phyloP scores from a whole-genome alignment of 2,113 vertebrate genomes.

The Pelodiscus sinensis region DNA sequence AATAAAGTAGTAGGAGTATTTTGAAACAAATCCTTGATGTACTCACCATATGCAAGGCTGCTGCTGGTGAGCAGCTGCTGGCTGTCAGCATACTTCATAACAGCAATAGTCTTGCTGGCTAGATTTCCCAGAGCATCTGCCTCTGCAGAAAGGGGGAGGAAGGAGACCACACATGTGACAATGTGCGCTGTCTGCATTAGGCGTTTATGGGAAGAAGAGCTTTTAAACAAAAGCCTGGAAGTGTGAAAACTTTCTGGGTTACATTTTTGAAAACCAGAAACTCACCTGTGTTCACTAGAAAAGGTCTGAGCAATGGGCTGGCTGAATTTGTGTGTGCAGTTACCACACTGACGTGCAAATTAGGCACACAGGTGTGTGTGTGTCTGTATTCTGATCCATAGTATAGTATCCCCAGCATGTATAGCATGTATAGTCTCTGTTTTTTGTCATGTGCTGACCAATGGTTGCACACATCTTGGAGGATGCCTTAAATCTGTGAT shows the following conservation, averaged over 20 bases:
- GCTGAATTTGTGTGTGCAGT: neutral
- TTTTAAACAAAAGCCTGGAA: neutral
- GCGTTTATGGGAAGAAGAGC: neutral
- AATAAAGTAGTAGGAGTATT: neutral
- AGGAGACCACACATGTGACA: neutral
- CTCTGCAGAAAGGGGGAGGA: slow-evolving; percentile 2
- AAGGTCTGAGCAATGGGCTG: neutral
- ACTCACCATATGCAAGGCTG: accelerated
- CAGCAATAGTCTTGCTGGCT: neutral
- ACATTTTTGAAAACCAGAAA: neutral
- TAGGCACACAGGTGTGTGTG: neutral
- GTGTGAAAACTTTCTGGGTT: neutral
- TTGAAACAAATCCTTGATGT: neutral
- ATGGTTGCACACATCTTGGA: neutral
- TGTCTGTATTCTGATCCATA: neutral
- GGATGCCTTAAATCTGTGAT: slow-evolving; percentile 33
- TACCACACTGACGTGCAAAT: slow-evolving; percentile 8
- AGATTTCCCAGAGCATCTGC: neutral
- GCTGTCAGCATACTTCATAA: neutral
- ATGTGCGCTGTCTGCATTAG: neutral
- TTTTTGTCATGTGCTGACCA: neutral
- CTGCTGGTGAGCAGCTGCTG: neutral
- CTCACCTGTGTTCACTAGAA: neutral
- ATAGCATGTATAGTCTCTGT: neutral
- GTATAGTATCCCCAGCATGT: neutral